Evolutionary conservation across 2,888 invertebrate genomes (phyloP), one percentile per base, ranked within the genome.

Genomic region (Platypus cylindrus): DNA sequence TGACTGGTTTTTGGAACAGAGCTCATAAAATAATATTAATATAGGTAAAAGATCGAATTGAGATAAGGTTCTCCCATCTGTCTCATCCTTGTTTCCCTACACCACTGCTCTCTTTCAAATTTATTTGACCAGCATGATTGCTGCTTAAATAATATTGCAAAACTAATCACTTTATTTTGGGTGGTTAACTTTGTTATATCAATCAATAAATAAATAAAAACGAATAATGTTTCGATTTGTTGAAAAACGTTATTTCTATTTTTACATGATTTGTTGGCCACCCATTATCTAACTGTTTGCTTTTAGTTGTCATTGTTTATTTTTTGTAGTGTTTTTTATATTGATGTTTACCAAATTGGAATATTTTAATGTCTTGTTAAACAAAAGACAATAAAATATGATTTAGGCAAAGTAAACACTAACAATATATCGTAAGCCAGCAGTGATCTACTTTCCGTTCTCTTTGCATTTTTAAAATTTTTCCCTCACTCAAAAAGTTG

Each of bases 1-100:
- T 60, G 59, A 60, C 55, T 60, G 60, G 60, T 59, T 46, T 43
- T 40, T 41, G 37, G 58, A 60, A 60, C 60, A 60, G 59, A 60
- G 58, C 59, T 58, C 56, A 58, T 16, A 35, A 35, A 25, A 33
- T 42, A 43, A 36, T 37, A 32, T 43, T 41, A 38, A 25, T 20
- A 36, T 38, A 40, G 40, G 38, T 34, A 33, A 41, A 41, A 36
- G 32, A 41, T 34, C 39, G 34, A 43, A 20, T 49, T 57, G 50
- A 57, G 52, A 28, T 53, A 56, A 58, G 57, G 56, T 47, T 44
- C 51, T 57, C 58, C 59, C 51, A 38, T 51, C 52, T 48, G 43
- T 48, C 50, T 50, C 46, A 47, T 51, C 55, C 51, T 50, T 47
- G 35, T 48, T 43, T 40, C 47, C 47, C 47, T 48, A 43, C 46